phyloP scores from a whole-genome alignment of 2,797 vertebrate genomes.

The Harpagifer antarcticus region DNA sequence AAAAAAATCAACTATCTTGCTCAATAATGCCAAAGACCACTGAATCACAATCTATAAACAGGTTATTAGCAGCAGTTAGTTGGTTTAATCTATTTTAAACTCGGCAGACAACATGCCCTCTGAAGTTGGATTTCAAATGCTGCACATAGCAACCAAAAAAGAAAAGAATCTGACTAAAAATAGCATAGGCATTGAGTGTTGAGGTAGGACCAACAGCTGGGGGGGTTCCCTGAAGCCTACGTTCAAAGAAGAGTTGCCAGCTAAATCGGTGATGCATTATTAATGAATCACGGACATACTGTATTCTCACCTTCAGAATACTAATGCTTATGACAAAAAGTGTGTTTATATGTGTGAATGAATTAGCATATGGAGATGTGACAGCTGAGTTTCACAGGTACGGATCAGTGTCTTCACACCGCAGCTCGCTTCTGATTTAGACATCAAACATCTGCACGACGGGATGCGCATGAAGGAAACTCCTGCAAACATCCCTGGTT shows the following conservation, averaged over 20 bases:
- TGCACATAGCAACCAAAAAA: neutral
- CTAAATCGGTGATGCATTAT: constrained; percentile 60
- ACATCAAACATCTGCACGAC: constrained; percentile 46
- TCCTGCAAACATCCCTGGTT: neutral
- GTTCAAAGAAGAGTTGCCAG: constrained; percentile 42
- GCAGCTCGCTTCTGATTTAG: constrained; percentile 32
- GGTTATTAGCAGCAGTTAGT: constrained; percentile 12
- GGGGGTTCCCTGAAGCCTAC: constrained; percentile 52
- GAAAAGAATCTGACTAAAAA: neutral
- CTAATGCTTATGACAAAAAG: constrained; percentile 40
- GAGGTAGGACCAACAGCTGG: constrained; percentile 25
- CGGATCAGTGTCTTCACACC: constrained; percentile 28
- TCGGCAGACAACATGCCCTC: neutral
- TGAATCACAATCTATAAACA: constrained; percentile 40
- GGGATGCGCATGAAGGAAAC: constrained; percentile 16
- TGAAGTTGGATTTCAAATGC: constrained; percentile 6
- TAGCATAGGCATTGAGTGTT: neutral
- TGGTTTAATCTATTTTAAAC: constrained; percentile 1
- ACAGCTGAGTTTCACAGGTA: constrained; percentile 50
- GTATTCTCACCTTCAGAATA: constrained; percentile 52
- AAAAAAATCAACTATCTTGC: constrained; percentile 26
- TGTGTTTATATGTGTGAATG: constrained; percentile 37
- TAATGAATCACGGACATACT: constrained; percentile 55
- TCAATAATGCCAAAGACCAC: constrained; percentile 42
- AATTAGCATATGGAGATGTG: constrained; percentile 47